Percentiles rank a stretch among this genome's conserved stretches.
Conservation (phyloP, 2,888 invertebrate genomes). For the Lymantria dispar region DNA sequence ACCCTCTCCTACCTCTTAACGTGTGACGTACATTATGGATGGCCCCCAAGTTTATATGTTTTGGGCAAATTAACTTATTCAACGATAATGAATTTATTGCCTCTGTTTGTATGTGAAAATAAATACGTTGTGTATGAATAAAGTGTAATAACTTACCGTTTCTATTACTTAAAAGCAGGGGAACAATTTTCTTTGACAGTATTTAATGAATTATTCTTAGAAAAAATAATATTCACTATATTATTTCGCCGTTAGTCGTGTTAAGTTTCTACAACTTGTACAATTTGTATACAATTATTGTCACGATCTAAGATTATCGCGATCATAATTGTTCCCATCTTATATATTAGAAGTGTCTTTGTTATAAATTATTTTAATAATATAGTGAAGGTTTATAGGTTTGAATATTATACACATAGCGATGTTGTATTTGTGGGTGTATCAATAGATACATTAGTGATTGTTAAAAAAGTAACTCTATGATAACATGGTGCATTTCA, state of each 20-base stretch:
- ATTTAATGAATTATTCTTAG: conserved; percentile 34
- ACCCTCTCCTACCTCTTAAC: too few relatives aligned
- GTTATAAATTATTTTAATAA: conserved; percentile 16
- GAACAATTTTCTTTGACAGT: conserved; percentile 43
- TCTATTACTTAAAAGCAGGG: conserved; percentile 25
- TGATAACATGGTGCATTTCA: too few relatives aligned
- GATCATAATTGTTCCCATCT: conserved; percentile 17
- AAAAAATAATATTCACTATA: conserved; percentile 8
- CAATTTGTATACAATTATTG: conserved; percentile 4
- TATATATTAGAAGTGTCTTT: conserved; percentile 14
- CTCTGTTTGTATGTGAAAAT: conserved; percentile 13
- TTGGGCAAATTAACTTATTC: conserved; percentile 16
- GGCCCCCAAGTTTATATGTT: conserved; percentile 10
- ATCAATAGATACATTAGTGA: too few relatives aligned
- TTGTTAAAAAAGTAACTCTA: too few relatives aligned
- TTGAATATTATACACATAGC: neutral
- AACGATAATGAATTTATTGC: conserved; percentile 11
- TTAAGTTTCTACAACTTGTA: conserved; percentile 20
- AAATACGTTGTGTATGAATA: conserved; percentile 15
- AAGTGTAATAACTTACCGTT: conserved; percentile 21
- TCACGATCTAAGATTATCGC: conserved; percentile 5
- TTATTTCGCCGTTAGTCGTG: conserved; percentile 13
- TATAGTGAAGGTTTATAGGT: conserved; percentile 6
- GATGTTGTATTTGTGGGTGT: too few relatives aligned
- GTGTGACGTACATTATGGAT: too few relatives aligned